A percentile compares a stretch with the other conserved stretches of the same genome.
phyloP scores from a whole-genome alignment of 2,113 vertebrate species.

The Pachycephala philippinensis region DNA sequence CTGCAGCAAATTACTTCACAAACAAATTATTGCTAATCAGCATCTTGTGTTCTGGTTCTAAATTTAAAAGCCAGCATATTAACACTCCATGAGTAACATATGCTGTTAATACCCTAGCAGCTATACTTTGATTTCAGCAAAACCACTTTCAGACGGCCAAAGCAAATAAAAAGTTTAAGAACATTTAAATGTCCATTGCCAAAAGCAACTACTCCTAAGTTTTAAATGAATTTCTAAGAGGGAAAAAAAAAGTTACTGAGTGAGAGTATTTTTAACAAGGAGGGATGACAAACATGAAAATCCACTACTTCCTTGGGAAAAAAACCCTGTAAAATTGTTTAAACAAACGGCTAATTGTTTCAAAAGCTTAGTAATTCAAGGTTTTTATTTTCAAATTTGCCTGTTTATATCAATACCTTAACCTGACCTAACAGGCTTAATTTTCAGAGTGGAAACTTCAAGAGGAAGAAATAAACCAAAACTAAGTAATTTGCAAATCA shows the following conservation, averaged over 20 bases:
- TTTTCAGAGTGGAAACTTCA: not conserved
- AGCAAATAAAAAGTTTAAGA: conserved; percentile 35
- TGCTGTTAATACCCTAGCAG: conserved; percentile 65
- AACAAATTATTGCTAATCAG: conserved; percentile 80
- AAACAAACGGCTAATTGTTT: not conserved
- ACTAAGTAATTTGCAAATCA: not conserved
- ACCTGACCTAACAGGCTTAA: not conserved
- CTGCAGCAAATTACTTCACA: conserved; percentile 74
- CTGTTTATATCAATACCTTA: not conserved
- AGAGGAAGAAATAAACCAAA: not conserved
- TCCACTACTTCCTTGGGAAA: not conserved
- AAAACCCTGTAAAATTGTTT: not conserved
- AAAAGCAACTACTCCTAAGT: not conserved
- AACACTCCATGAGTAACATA: conserved; percentile 69
- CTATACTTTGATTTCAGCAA: conserved; percentile 61
- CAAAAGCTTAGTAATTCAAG: not conserved
- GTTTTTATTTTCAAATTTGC: not conserved
- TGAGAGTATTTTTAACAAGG: not conserved
- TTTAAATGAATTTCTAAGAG: not conserved
- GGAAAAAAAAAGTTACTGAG: not conserved
- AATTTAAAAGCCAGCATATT: conserved; percentile 76
- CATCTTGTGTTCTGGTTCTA: conserved; percentile 78
- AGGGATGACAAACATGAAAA: not conserved
- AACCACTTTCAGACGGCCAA: conserved; percentile 69
- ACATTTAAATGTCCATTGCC: not conserved